These are phyloP conservation scores for Oscheius sp. DNA, from an alignment of 2,888 invertebrate genomes.

Conservation along the genomic window DNA sequence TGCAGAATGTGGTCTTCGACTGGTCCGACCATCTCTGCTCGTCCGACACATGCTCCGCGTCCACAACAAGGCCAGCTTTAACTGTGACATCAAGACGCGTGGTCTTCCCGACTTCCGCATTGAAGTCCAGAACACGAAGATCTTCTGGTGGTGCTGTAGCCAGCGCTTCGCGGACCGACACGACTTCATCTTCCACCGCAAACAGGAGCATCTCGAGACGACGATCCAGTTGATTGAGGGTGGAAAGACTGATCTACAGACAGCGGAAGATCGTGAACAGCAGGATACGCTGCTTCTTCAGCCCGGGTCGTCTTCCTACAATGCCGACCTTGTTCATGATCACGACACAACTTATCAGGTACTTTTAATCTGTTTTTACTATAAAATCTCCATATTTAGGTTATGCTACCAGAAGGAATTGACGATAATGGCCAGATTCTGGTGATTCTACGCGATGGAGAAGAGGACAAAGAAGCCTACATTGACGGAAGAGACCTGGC, in stretches of 20 bases:
- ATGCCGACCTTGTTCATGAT: conserved; percentile 39
- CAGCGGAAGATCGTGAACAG: background rate
- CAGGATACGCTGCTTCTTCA: conserved; percentile 1
- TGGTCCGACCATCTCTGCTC: conserved; percentile 64
- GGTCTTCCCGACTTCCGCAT: conserved; percentile 41
- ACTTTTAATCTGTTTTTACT: background rate
- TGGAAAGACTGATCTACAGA: background rate
- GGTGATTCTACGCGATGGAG: conserved; percentile 38
- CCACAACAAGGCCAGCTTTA: conserved; percentile 60
- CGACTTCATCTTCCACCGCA: conserved; percentile 25
- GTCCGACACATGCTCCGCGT: conserved; percentile 68
- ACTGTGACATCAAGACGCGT: conserved; percentile 37
- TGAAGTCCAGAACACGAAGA: conserved; percentile 47
- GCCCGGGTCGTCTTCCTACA: conserved; percentile 29
- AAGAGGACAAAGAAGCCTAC: conserved; percentile 11
- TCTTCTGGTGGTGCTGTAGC: conserved; percentile 62
- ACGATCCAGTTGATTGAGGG: background rate
- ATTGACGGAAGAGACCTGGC: background rate
- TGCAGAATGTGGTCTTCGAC: conserved; percentile 62
- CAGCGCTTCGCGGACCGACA: conserved; percentile 47
- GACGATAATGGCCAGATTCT: conserved; percentile 39
- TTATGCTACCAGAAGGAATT: conserved; percentile 9
- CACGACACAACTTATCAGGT: conserved; percentile 15
- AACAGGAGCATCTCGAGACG: conserved; percentile 20
- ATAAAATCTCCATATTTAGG: background rate